Evolutionary conservation across 2,797 vertebrate genomes (phyloP), one percentile per base, ranked within the genome.

Genomic region (Lithobates sylvaticus): DNA sequence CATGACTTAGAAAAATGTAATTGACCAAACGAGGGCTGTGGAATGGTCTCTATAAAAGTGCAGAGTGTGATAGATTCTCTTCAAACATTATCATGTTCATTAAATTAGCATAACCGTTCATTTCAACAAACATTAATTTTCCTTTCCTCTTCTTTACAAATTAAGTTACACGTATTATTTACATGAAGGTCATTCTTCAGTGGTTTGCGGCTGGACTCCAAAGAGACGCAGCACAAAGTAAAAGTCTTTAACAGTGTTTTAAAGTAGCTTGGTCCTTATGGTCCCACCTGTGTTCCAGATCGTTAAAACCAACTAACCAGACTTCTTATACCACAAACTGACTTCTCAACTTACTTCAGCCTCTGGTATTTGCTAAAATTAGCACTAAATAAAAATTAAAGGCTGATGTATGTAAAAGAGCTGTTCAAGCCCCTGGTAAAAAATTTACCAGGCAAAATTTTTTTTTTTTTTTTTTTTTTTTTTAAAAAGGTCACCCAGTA

Each of bases 221-320:
- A 15, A 1, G 8, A 78, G 42, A 21, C 36, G 26, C 34, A 27
- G 61, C 47, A 1, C 8, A n/a, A 0, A 27, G 36, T 36, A 10
- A n/a, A 39, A 54, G 44, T 71, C 18, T 15, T 18, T 69, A 34
- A 27, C 44, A 26, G 34, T 61, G 79, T 72, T 42, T 27, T n/a
- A 23, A 34, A 26, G 79, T 72, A 50, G n/a, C 79, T 72, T 73
- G 79, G 69, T 81, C 69, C 79, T 61, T 27, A 69, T 39, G 29
- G 47, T 39, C 3, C 36, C 54, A 6, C 7, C 44, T 54, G 2
- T 18, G 13, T 61, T 18, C 15, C 23, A 47, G 77, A 78, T 42
- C 16, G 15, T 44, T 42, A 78, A 39, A 39, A 39, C 39, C 9
- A 10, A 39, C 8, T 15, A 6, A 80, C 23, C 29, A 6, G 26